Conservation (phyloP, 2,888 invertebrate genomes). For the Ptilodon capucinus region DNA sequence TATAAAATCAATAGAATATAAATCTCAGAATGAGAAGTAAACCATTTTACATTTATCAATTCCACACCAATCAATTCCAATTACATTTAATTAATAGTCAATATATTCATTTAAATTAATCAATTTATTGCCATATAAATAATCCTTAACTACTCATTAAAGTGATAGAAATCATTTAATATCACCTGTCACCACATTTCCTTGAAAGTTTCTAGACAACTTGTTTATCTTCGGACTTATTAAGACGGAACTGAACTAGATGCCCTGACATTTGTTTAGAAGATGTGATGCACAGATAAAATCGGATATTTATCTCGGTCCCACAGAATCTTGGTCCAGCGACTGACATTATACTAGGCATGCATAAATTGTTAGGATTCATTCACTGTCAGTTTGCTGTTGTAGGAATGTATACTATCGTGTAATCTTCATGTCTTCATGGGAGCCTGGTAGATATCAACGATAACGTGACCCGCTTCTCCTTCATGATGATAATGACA, state of each 20-base stretch:
- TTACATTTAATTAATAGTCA: background rate
- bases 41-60: too few species aligned
- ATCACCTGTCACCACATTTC: background rate
- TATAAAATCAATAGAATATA: too few species aligned
- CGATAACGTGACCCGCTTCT: constrained; percentile 1
- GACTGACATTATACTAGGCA: background rate
- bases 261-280: background rate
- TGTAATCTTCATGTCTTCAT: background rate
- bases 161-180: background rate
- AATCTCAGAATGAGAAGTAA: too few species aligned
- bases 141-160: background rate
- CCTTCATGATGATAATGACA: background rate
- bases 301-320: background rate
- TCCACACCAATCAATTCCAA: background rate
- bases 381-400: background rate
- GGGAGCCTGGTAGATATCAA: background rate
- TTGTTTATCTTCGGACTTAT: background rate
- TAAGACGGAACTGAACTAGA: background rate
- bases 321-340: background rate
- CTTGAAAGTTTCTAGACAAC: background rate
- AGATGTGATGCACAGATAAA: background rate
- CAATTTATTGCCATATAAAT: background rate
- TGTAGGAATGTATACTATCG: background rate
- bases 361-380: background rate
- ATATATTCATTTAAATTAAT: background rate